Evolutionary conservation across 2,888 invertebrate genomes (phyloP).

Genomic region (Acrobasis repandana): DNA sequence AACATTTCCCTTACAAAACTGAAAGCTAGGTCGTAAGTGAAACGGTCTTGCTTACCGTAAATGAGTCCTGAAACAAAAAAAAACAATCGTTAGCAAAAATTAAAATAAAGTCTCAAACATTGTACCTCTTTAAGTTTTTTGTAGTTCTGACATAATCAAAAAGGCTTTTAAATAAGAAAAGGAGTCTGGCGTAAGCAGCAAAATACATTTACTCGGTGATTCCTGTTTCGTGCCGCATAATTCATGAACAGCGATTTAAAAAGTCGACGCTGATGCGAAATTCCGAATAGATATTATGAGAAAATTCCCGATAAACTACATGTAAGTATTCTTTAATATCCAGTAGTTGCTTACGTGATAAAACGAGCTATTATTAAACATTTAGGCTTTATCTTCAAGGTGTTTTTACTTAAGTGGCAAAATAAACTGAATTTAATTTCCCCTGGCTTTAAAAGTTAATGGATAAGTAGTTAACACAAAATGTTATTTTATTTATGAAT

Average conservation of each 20-base stretch:
- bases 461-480: background rate
- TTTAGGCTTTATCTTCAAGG: constrained; percentile 15
- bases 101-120: background rate
- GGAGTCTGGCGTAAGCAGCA: constrained; percentile 2
- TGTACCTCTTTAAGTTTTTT: background rate
- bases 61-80: constrained; percentile 85
- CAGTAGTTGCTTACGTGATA: constrained; percentile 22
- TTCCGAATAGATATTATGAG: constrained; percentile 20
- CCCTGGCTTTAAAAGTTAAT: background rate
- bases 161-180: too few species aligned
- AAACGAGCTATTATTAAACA: constrained; percentile 17
- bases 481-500: background rate
- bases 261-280: constrained; percentile 10
- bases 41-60: constrained; percentile 77
- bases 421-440: constrained; percentile 11
- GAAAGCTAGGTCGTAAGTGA: background rate
- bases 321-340: constrained; percentile 20
- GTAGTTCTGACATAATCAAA: background rate
- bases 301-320: constrained; percentile 18
- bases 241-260: constrained; percentile 13
- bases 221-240: constrained; percentile 10
- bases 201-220: constrained; percentile 4
- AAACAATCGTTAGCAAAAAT: constrained; percentile 37
- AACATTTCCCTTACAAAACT: background rate
- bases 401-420: constrained; percentile 11